phyloP scores from a whole-genome alignment of 2,113 vertebrate species.

The Chiloscyllium plagiosum region DNA sequence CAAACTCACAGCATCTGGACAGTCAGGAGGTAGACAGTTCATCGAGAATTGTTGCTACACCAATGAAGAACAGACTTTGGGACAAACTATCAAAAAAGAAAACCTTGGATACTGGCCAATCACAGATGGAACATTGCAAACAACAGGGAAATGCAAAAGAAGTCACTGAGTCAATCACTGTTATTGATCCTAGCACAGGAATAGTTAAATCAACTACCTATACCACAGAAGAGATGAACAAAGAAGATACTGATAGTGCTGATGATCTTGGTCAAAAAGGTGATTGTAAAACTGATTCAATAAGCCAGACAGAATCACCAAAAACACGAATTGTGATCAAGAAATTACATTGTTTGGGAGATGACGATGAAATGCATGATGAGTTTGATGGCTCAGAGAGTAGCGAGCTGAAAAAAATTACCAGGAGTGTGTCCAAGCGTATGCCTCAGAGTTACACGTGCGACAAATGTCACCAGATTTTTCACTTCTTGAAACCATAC shows the following conservation, averaged over 20 bases:
- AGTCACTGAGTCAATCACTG: slow-evolving; percentile 19
- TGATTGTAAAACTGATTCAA: not conserved
- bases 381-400: slow-evolving; percentile 23
- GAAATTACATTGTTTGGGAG: slow-evolving; percentile 39
- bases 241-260: fast-evolving
- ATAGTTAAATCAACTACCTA: not conserved
- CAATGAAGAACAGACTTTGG: slow-evolving; percentile 47
- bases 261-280: not conserved
- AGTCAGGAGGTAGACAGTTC: not conserved
- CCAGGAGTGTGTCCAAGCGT: fast-evolving
- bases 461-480: slow-evolving; percentile 37
- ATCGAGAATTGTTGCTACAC: slow-evolving; percentile 37
- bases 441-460: not conserved
- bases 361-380: slow-evolving; percentile 34
- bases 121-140: not conserved
- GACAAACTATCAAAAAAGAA: slow-evolving; percentile 32
- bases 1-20: slow-evolving; percentile 37
- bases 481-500: slow-evolving; percentile 41
- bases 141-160: slow-evolving; percentile 3
- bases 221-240: not conserved
- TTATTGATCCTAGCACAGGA: slow-evolving; percentile 38
- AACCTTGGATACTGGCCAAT: not conserved
- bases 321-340: slow-evolving; percentile 34
- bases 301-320: slow-evolving; percentile 9
- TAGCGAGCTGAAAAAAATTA: not conserved